These are phyloP conservation scores for Mechanitis mazaeus DNA, from an alignment of 2,888 invertebrate genomes.

Conservation along the genomic window DNA sequence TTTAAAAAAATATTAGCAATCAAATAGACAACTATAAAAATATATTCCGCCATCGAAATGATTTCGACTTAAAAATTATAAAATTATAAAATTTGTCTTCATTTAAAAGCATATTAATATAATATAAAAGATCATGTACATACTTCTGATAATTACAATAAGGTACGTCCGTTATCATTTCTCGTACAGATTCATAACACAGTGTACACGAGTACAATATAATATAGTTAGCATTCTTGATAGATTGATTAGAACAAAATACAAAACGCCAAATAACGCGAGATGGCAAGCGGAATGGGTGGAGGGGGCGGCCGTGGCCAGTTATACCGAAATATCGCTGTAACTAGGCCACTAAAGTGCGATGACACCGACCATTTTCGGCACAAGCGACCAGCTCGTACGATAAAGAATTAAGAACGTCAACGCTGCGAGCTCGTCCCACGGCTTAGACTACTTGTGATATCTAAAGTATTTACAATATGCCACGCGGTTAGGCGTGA, in stretches of 20 bases:
- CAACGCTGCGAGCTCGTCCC: conserved; percentile 10
- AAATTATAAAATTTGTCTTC: too few relatives aligned
- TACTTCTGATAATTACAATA: too few relatives aligned
- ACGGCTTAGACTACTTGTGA: conserved; percentile 11
- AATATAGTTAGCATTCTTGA: conserved; percentile 13
- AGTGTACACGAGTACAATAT: neutral
- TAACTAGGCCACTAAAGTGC: conserved; percentile 60
- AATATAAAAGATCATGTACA: too few relatives aligned
- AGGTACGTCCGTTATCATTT: too few relatives aligned
- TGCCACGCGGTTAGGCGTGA: neutral
- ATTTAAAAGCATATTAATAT: too few relatives aligned
- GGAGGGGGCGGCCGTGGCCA: conserved; percentile 32
- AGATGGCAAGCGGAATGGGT: conserved; percentile 26
- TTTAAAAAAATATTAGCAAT: too few relatives aligned
- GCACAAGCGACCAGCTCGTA: conserved; percentile 34
- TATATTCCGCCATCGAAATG: too few relatives aligned
- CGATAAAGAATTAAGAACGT: conserved; percentile 23
- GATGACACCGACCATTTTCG: conserved; percentile 56
- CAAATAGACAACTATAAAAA: too few relatives aligned
- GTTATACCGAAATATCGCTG: conserved; percentile 60
- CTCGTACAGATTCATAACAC: too few relatives aligned
- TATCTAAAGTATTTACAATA: conserved; percentile 15
- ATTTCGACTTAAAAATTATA: too few relatives aligned
- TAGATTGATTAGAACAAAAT: conserved; percentile 17
- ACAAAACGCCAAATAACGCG: conserved; percentile 27